These are phyloP conservation scores for Salvelinus sp. DNA, from an alignment of 2,113 vertebrate genomes.

Conservation along the genomic window DNA sequence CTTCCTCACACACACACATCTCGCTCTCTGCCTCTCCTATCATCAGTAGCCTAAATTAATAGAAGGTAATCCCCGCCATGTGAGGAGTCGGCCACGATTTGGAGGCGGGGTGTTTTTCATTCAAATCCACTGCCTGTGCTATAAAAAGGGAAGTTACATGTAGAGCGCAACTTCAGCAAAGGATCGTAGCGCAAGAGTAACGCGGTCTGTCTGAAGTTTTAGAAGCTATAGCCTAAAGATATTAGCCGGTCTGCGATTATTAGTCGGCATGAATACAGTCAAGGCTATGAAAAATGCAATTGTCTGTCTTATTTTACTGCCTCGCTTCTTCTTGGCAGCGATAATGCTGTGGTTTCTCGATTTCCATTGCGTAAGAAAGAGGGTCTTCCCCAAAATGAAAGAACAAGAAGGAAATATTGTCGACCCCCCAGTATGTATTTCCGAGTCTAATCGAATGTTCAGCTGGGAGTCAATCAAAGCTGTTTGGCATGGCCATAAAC, in stretches of 20 bases:
- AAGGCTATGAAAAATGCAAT: slow-evolving; percentile 85
- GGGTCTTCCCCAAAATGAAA: slow-evolving; percentile 75
- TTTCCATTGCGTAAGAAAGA: slow-evolving; percentile 92
- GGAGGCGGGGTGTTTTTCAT: slow-evolving; percentile 93
- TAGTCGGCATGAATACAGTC: slow-evolving; percentile 79
- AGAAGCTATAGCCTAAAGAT: neutral
- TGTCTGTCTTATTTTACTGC: slow-evolving; percentile 87
- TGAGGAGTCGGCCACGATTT: slow-evolving; percentile 86
- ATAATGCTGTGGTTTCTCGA: slow-evolving; percentile 94
- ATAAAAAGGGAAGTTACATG: slow-evolving; percentile 84
- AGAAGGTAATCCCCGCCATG: slow-evolving; percentile 88
- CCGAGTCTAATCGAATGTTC: slow-evolving; percentile 93
- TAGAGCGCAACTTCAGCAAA: slow-evolving; percentile 65
- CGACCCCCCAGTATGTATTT: slow-evolving; percentile 91
- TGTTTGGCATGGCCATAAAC: slow-evolving; percentile 93
- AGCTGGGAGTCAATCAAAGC: slow-evolving; percentile 91
- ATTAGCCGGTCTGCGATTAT: slow-evolving; percentile 74
- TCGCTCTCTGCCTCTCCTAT: slow-evolving; percentile 23
- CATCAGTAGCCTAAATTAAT: slow-evolving; percentile 57
- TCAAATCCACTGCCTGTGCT: slow-evolving; percentile 82
- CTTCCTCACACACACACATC: neutral
- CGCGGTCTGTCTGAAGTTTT: slow-evolving; percentile 19
- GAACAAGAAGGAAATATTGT: slow-evolving; percentile 73
- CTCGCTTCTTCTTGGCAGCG: slow-evolving; percentile 90
- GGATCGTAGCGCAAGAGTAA: slow-evolving; percentile 72